These are phyloP conservation scores for Artemia franciscana DNA, from an alignment of 1,140 invertebrate genomes.

Conservation along the genomic window DNA sequence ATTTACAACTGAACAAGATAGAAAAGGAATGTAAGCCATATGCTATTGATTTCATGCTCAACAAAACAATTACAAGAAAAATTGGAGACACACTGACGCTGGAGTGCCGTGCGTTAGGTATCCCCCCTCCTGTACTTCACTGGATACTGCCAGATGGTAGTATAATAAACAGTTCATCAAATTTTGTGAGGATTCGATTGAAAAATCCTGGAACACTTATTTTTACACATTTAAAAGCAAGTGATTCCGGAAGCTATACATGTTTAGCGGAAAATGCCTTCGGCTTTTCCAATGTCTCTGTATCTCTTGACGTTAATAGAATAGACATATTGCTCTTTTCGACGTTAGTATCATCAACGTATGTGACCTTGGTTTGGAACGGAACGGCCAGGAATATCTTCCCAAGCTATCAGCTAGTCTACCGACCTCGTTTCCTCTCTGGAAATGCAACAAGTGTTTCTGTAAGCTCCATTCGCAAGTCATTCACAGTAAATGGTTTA, in stretches of 20 bases:
- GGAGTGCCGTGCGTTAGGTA: conserved; percentile 23
- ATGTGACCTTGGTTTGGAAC: conserved; percentile 24
- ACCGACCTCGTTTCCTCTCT: conserved; percentile 17
- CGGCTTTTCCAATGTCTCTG: conserved; percentile 10
- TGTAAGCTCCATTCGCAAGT: conserved; percentile 12
- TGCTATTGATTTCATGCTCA: conserved; percentile 11
- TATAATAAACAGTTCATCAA: conserved; percentile 16
- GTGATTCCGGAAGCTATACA: conserved; percentile 15
- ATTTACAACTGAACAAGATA: conserved; percentile 16
- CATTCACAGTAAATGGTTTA: conserved; percentile 23
- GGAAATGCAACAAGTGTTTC: conserved; percentile 18
- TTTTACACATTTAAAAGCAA: conserved; percentile 17
- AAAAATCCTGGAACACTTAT: conserved; percentile 17
- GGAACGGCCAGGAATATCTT: conserved; percentile 21
- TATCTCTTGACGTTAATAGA: conserved; percentile 15
- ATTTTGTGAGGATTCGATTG: conserved; percentile 17
- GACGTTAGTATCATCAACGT: conserved; percentile 18
- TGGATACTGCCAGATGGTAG: conserved; percentile 23
- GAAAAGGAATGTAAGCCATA: conserved; percentile 12
- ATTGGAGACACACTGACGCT: conserved; percentile 21
- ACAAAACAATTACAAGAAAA: conserved; percentile 15
- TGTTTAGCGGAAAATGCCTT: conserved; percentile 16
- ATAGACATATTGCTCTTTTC: conserved; percentile 21
- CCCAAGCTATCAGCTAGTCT: conserved; percentile 22
- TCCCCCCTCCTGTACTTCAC: conserved; percentile 20